Percentiles rank a stretch among this genome's conserved stretches.
phyloP scores from a whole-genome alignment of 2,888 invertebrate species.

The Alloscopus bannaensis region DNA sequence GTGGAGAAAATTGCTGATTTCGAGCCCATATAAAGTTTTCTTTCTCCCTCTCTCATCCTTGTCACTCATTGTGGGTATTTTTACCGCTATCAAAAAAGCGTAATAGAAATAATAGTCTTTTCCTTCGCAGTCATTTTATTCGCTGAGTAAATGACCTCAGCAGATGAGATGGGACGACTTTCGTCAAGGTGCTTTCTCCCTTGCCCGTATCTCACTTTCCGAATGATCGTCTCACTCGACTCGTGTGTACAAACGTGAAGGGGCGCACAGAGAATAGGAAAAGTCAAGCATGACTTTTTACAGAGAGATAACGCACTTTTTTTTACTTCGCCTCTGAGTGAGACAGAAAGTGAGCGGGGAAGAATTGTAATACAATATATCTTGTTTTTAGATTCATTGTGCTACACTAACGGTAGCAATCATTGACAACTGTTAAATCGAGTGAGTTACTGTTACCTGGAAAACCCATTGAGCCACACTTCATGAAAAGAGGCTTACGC shows the following conservation, averaged over 20 bases:
- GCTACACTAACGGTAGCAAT: constrained; percentile 17
- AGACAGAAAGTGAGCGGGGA: not conserved
- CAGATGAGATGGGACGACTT: constrained; percentile 41
- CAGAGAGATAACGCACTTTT: not conserved
- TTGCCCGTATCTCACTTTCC: too few species aligned
- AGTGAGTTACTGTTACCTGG: constrained; percentile 49
- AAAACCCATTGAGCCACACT: constrained; percentile 10
- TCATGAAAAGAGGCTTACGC: not conserved
- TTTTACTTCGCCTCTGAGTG: constrained; percentile 1
- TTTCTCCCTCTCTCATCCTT: constrained; percentile 58
- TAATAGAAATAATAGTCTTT: constrained; percentile 60
- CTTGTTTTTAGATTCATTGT: constrained; percentile 43
- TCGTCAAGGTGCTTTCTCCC: constrained; percentile 25
- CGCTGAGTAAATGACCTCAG: constrained; percentile 58
- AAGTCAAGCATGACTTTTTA: too few species aligned
- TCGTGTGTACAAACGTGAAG: too few species aligned
- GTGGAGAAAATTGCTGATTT: constrained; percentile 61
- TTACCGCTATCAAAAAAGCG: constrained; percentile 54
- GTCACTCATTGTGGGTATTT: constrained; percentile 55
- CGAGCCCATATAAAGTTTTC: constrained; percentile 48
- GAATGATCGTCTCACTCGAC: too few species aligned
- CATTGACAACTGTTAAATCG: constrained; percentile 60
- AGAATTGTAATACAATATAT: constrained; percentile 44
- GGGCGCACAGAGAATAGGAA: too few species aligned
- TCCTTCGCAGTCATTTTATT: constrained; percentile 41